These are phyloP conservation scores for Elachura formosa DNA, from an alignment of 2,113 vertebrate species.

Conservation along the genomic window DNA sequence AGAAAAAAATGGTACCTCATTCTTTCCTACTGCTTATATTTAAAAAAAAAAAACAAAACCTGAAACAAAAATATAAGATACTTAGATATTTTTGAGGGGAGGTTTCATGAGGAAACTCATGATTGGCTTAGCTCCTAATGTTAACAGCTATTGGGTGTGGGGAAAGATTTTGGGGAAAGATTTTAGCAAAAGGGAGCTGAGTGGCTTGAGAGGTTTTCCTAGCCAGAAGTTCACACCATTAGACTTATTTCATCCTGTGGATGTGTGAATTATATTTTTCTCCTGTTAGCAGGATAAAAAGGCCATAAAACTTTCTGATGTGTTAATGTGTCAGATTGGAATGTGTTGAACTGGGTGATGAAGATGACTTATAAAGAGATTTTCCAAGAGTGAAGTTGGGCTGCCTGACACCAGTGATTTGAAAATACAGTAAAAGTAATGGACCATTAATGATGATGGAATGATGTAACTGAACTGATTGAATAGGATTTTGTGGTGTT, in stretches of 20 bases:
- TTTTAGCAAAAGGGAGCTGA: neutral
- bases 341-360: neutral
- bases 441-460: neutral
- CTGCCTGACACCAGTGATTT: neutral
- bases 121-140: neutral
- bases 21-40: neutral
- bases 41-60: too few relatives aligned
- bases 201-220: neutral
- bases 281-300: neutral
- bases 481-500: neutral
- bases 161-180: neutral
- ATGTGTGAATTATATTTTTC: neutral
- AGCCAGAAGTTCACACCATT: neutral
- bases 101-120: neutral
- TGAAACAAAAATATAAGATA: neutral
- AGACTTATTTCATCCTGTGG: neutral
- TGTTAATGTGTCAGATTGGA: neutral
- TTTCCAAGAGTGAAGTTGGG: neutral
- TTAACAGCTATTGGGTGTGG: neutral
- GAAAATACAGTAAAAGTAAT: neutral
- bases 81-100: neutral
- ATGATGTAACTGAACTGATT: constrained; percentile 9
- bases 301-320: neutral
- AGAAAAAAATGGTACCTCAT: neutral
- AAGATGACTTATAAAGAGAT: neutral